These are phyloP conservation scores for Pterois miles DNA, from an alignment of 2,797 vertebrate genomes.

Conservation along the genomic window DNA sequence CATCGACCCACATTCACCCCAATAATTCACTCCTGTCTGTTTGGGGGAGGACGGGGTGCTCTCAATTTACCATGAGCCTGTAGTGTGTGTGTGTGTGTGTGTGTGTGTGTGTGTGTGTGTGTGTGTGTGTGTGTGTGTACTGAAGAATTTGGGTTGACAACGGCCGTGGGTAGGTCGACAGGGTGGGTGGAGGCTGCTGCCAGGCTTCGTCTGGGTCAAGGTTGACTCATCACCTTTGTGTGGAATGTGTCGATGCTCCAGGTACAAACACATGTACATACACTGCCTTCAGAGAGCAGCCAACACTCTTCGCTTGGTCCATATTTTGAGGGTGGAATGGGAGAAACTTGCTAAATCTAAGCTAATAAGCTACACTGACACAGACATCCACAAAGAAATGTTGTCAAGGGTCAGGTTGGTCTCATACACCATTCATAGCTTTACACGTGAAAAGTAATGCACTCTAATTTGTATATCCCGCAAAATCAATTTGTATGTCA, in stretches of 20 bases:
- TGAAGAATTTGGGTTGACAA: constrained; percentile 7
- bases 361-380: fast-evolving
- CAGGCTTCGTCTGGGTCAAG: constrained; percentile 55
- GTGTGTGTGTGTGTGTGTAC: constrained; percentile 10
- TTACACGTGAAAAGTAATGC: neutral
- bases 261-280: constrained; percentile 25
- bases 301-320: neutral
- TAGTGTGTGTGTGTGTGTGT: constrained; percentile 2
- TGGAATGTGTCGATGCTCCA: constrained; percentile 66
- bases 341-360: neutral
- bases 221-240: constrained; percentile 63
- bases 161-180: constrained; percentile 11
- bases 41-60: neutral
- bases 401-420: neutral
- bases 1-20: constrained; percentile 37
- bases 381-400: neutral
- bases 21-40: constrained; percentile 52
- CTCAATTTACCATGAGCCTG: constrained; percentile 47
- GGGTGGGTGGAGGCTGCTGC: constrained; percentile 21
- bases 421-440: neutral
- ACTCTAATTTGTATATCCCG: neutral
- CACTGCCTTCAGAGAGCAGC: neutral
- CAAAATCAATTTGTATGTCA: neutral
- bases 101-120: constrained; percentile 5
- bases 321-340: neutral